Percentiles rank a stretch among this genome's conserved stretches.
These are phyloP conservation scores for Cardiocondyla obscurior DNA, from an alignment of 1,140 invertebrate genomes.

Conservation along the genomic window DNA sequence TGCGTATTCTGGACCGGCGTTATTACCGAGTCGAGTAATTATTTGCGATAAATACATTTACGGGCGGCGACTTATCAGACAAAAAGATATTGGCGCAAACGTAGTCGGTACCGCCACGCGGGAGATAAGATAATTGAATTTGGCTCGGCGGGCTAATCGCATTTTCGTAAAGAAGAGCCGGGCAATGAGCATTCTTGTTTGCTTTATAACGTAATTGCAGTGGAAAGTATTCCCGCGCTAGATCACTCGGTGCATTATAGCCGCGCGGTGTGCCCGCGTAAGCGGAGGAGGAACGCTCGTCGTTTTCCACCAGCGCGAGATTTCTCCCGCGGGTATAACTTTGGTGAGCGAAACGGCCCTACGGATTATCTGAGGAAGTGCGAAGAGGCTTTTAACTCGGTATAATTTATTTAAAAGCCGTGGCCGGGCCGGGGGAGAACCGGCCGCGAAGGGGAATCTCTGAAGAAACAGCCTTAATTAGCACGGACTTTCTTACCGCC, in stretches of 20 bases:
- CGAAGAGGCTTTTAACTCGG: conserved; percentile 74
- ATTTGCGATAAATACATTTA: conserved; percentile 16
- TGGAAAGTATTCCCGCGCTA: conserved; percentile 31
- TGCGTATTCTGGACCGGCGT: not conserved
- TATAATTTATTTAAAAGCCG: conserved; percentile 75
- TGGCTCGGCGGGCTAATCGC: not conserved
- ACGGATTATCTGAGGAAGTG: conserved; percentile 74
- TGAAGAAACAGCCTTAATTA: conserved; percentile 74
- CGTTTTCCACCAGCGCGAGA: conserved; percentile 39
- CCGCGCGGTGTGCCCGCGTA: not conserved
- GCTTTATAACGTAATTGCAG: conserved; percentile 41
- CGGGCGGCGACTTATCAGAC: not conserved
- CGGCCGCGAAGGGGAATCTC: conserved; percentile 63
- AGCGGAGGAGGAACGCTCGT: conserved; percentile 5
- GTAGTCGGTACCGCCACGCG: not conserved
- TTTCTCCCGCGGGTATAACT: conserved; percentile 57
- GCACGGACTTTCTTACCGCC: conserved; percentile 64
- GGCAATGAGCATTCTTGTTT: conserved; percentile 24
- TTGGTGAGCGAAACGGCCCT: conserved; percentile 54
- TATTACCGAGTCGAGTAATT: not conserved
- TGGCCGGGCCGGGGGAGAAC: conserved; percentile 14
- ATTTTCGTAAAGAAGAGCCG: conserved; percentile 22
- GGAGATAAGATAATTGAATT: conserved; percentile 47
- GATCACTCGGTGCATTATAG: conserved; percentile 37
- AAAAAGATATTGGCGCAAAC: not conserved